Conservation (phyloP, 2,888 invertebrate species). For the Gerris lacustris region DNA sequence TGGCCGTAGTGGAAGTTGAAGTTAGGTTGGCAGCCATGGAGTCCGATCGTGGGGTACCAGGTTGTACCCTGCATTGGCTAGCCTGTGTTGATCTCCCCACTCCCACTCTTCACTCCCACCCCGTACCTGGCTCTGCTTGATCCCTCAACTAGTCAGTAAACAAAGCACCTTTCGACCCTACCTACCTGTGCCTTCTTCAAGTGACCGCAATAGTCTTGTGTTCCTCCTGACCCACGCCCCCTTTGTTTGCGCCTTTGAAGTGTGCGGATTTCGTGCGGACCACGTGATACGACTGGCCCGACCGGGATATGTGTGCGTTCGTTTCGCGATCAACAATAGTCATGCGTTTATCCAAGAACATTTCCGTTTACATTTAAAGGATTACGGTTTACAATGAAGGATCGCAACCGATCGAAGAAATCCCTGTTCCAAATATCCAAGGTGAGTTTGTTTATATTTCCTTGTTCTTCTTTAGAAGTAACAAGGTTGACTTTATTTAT, state of each 20-base stretch:
- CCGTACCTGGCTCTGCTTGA: not conserved
- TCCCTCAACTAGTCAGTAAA: not conserved
- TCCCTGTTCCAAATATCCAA: slow-evolving; percentile 64
- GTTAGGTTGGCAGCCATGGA: too few relatives aligned
- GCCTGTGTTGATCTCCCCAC: too few relatives aligned
- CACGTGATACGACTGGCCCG: slow-evolving; percentile 9
- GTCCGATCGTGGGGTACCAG: too few relatives aligned
- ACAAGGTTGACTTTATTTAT: too few relatives aligned
- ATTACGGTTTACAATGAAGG: slow-evolving; percentile 43
- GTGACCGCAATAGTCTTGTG: not conserved
- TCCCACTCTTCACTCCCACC: too few relatives aligned
- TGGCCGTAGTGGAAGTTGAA: too few relatives aligned
- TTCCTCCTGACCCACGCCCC: not conserved
- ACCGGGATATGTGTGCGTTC: slow-evolving; percentile 14
- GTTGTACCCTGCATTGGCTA: too few relatives aligned
- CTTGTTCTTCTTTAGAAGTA: not conserved
- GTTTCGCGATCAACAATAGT: not conserved
- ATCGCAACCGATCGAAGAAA: slow-evolving; percentile 30
- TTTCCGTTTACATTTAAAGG: slow-evolving; percentile 2
- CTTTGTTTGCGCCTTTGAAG: not conserved
- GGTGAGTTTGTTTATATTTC: slow-evolving; percentile 39
- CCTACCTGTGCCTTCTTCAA: not conserved
- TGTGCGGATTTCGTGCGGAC: not conserved
- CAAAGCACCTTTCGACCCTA: not conserved
- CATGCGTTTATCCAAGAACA: not conserved